A percentile compares a stretch with the other conserved stretches of the same genome.
These are phyloP conservation scores for Mormyrus hasselquistii DNA, from an alignment of 2,797 vertebrate genomes.

Conservation along the genomic window DNA sequence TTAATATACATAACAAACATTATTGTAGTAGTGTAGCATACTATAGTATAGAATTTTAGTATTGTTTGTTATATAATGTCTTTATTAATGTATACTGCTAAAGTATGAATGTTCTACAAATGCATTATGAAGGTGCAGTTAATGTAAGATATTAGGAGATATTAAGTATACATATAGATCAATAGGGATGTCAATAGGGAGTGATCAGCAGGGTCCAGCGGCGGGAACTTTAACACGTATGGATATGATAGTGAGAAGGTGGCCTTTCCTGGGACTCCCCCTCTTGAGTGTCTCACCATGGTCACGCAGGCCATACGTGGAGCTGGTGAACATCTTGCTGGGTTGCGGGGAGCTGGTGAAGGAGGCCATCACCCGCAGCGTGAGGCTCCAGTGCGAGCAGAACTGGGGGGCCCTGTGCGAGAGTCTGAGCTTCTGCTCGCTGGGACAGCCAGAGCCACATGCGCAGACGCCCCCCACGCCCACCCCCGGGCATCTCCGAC, in stretches of 20 bases:
- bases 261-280: neutral
- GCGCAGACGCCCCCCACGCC: conserved; percentile 24
- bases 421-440: conserved; percentile 73
- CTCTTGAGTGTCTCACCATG: neutral
- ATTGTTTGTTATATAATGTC: neutral
- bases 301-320: conserved; percentile 74
- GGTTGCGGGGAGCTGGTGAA: conserved; percentile 80
- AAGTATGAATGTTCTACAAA: neutral
- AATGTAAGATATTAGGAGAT: neutral
- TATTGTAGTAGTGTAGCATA: neutral
- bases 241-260: neutral
- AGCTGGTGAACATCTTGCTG: conserved; percentile 85
- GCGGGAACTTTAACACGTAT: neutral
- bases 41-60: neutral
- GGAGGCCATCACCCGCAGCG: conserved; percentile 68
- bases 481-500: conserved; percentile 30
- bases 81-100: neutral
- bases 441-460: conserved; percentile 28
- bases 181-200: neutral
- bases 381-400: conserved; percentile 80
- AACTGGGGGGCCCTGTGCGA: conserved; percentile 85
- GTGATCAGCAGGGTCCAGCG: neutral
- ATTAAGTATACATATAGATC: neutral
- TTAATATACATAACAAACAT: neutral
- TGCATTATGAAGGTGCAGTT: neutral